Evolutionary conservation across 2,888 invertebrate species (phyloP), one percentile per base, ranked within the genome.

Genomic region (Caenorhabditis zanzibari): DNA sequence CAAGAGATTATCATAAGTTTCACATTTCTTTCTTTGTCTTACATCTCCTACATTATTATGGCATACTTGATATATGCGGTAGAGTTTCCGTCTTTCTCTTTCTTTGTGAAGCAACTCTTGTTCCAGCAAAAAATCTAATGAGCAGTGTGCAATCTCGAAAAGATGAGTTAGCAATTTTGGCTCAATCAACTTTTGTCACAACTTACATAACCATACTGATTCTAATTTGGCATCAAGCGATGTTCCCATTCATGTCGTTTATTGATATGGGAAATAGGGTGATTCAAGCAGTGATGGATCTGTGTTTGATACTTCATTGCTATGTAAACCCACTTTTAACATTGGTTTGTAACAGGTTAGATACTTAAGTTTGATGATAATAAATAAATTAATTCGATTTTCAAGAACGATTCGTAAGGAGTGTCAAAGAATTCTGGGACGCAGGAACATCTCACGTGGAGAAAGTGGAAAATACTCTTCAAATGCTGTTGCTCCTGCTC

Each of bases 141-240:
- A 56, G 71, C 28, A 26, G 9, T n/a, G 49, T 35, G 19, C 35
- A 72, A 14, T 66, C 66, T 2, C 28, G 69, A n/a, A 75, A 35
- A 56, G 54, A 69, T 35, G 81, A 81, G 32, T 35, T 81, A 4
- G 52, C 69, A 9, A 81, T 82, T 26, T 35, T 82, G 14, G 22
- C 73, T n/a, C 82, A 82, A 56, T 77, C 63, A 35, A 82, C 82
- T 0, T 69, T 82, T 26, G 69, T 77, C 7, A 82, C 82, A 2
- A 12, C 56, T 1, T 82, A 79, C 47, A 47, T 47, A 0, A 19
- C 47, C 19, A 5, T 47, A 7, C n/a, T 47, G 47, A 47, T 47
- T 19, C 19, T 19, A 4, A 19, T 47, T 19, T 47, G 3, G 47
- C 47, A 47, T 47, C 47, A n/a, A 47, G 47, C 47, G 7, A 7